Base-by-base conservation (phyloP, 2,888 invertebrate species). In the Eugnorisma glareosa region DNA sequence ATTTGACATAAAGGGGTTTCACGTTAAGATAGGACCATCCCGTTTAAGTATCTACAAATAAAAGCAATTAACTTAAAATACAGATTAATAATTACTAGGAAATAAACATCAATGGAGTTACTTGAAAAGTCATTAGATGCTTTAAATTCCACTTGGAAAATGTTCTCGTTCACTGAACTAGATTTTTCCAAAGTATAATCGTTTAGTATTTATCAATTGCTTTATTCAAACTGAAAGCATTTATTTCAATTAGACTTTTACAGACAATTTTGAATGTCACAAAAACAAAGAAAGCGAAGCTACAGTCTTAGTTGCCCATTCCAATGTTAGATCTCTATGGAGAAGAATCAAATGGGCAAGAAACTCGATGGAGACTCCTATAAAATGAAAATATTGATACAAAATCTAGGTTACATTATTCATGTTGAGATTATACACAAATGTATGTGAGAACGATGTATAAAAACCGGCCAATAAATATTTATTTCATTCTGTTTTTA, bases 31-130 rank as follows among this genome's bases (percentile, higher is more conserved):
- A 37, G 18, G 21, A 21, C 2, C 0, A 63, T 6, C 35, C 11
- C 1, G 24, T 24, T 35, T n/a, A n/a, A n/a, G 11, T 24, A 35
- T 37, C 2, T 10, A 35, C 28, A 57, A 57, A 28, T 45, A 31
- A 48, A 75, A 67, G 8, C 67, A 54, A 77, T 76, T 43, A 61
- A 45, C 18, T 68, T 64, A 37, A 77, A n/a, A 21, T 6, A 21
- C 2, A 31, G 31, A 31, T 59, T 59, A 59, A 59, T 10, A 54
- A 31, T 21, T 31, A 45, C 24, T 45, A 2, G 6, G n/a, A 63
- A 67, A 67, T 15, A 67, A 18, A 48, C 24, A 48, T 40, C 24
- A 21, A 45, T 10, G 0, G 18, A 24, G 40, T 71, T n/a, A 45
- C 4, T 48, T 21, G 1, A 28, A 59, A 2, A 57, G 57, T 28